Base-by-base conservation (phyloP, 2,113 vertebrate genomes). In the Tachuris rubrigastra region DNA sequence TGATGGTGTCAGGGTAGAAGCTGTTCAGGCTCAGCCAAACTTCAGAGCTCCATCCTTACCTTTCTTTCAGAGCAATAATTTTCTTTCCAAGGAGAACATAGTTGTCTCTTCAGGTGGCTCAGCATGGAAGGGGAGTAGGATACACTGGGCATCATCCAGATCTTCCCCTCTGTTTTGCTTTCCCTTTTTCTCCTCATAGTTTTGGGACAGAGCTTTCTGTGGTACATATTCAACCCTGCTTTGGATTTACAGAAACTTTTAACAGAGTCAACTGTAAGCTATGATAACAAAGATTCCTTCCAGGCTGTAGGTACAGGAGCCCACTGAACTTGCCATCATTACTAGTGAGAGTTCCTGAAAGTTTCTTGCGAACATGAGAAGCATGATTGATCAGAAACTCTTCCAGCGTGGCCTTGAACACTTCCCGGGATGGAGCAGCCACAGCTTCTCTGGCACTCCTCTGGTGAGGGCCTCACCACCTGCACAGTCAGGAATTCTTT, bases 41-140 rank as follows among this genome's bases (percentile, higher is more conserved):
- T 13, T 41, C 63, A 89, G 41, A 22, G 4, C 7, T 85, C 41
- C 30, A 19, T 47, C 65, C 31, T 53, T 71, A 13, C 13, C 8
- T 66, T 53, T 52, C 15, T 58, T 50, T 58, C 1, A 0, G 23
- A 77, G 24, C 3, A 71, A 23, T 81, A 10, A 27, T 35, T 65
- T 95, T 74, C 41, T 62, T 37, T 19, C 49, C 41, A 72, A 42
- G n/a, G 19, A 72, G 85, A 65, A 24, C 10, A 12, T 41, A 22
- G 2, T 35, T 71, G 62, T 10, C 1, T 4, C 5, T 8, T 1
- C 1, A 12, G 12, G 19, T 37, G 28, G 5, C 21, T 69, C 14
- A 84, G 22, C 21, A 2, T 10, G 6, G 28, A 83, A 18, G 3
- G 12, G 19, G 6, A 33, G 6, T 30, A 24, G 15, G 19, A 42